phyloP scores from a whole-genome alignment of 2,888 invertebrate species.

The Rhagium mordax region DNA sequence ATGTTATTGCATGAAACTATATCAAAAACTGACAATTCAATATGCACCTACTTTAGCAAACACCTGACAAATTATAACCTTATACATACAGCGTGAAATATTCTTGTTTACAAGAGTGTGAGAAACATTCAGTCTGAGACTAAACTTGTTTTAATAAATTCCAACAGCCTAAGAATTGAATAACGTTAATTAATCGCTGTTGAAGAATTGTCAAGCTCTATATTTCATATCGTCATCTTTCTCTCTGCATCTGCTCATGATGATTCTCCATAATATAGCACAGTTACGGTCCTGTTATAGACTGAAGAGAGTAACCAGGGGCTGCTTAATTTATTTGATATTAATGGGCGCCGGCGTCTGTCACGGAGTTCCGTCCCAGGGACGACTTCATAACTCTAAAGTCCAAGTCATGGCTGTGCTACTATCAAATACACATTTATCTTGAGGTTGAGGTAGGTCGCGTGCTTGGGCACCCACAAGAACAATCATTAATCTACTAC shows the following conservation, averaged over 20 bases:
- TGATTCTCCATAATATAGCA: not conserved
- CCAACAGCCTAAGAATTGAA: no score
- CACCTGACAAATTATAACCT: no score
- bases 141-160: no score
- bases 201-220: no score
- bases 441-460: slow-evolving; percentile 62
- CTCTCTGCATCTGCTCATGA: not conserved
- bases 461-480: slow-evolving; percentile 56
- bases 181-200: no score
- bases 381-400: slow-evolving; percentile 60
- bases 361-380: slow-evolving; percentile 50
- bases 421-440: slow-evolving; percentile 62
- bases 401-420: slow-evolving; percentile 58
- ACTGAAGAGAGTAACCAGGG: slow-evolving; percentile 19
- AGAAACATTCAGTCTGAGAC: no score
- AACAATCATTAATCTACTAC: slow-evolving; percentile 60
- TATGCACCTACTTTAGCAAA: no score
- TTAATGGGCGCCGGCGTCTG: slow-evolving; percentile 55
- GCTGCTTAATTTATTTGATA: slow-evolving; percentile 52
- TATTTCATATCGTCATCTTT: no score
- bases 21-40: no score
- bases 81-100: no score
- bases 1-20: no score
- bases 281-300: slow-evolving; percentile 18
- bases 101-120: no score